phyloP scores from a whole-genome alignment of 2,888 invertebrate species.

The Prenolepis imparis region DNA sequence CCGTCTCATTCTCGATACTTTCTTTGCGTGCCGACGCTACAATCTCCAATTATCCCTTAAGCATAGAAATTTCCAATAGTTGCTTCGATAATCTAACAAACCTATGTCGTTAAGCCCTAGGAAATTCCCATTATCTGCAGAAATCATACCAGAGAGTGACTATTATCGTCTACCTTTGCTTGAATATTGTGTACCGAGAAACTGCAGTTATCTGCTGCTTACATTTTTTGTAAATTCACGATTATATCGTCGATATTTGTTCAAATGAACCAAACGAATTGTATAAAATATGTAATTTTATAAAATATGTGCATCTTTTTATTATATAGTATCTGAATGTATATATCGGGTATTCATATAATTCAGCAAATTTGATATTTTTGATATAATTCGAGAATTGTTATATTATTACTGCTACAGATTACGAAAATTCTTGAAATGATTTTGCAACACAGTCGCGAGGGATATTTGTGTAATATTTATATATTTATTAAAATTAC shows the following conservation, averaged over 20 bases:
- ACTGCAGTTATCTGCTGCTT: background rate
- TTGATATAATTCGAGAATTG: constrained; percentile 44
- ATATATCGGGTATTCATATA: constrained; percentile 9
- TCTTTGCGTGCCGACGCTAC: constrained; percentile 15
- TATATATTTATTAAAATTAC: no score
- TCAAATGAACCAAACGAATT: background rate
- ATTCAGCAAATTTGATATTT: background rate
- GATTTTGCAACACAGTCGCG: constrained; percentile 56
- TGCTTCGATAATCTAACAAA: constrained; percentile 55
- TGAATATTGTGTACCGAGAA: constrained; percentile 20
- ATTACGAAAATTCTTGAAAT: constrained; percentile 56
- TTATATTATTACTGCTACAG: constrained; percentile 28
- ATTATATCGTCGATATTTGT: background rate
- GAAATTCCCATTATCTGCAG: constrained; percentile 49
- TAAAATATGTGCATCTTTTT: background rate
- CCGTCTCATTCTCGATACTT: constrained; percentile 40
- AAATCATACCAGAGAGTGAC: constrained; percentile 30
- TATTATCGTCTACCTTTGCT: constrained; percentile 21
- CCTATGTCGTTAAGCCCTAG: constrained; percentile 42
- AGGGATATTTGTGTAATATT: constrained; percentile 54
- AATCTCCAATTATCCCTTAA: constrained; percentile 50
- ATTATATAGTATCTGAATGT: background rate
- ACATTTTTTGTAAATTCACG: constrained; percentile 7
- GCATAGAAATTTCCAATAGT: constrained; percentile 55
- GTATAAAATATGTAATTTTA: no score